A percentile compares a stretch with the other conserved stretches of the same genome.
Evolutionary conservation across 2,113 vertebrate genomes (phyloP).

Genomic region (Blennius ocellaris): DNA sequence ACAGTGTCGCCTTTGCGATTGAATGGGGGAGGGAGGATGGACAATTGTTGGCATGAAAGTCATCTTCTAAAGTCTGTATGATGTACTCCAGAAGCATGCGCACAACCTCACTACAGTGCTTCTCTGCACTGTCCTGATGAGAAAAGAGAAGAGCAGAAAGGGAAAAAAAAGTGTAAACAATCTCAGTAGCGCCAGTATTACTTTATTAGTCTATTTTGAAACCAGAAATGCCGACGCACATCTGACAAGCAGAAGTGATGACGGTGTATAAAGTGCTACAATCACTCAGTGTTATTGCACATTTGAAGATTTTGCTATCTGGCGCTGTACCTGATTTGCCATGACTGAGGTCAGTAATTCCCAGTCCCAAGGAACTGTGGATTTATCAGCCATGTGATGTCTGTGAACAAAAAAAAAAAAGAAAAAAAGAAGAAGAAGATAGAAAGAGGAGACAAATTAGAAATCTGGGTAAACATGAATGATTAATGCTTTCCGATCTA

Average conservation of each 20-base stretch:
- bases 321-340: conserved; percentile 84
- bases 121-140: conserved; percentile 50
- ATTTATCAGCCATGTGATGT: conserved; percentile 86
- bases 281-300: not conserved
- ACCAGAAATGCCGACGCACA: too few species aligned
- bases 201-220: too few species aligned
- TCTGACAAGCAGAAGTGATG: not conserved
- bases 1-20: conserved; percentile 87
- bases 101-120: conserved; percentile 65
- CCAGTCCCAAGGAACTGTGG: conserved; percentile 92
- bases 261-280: not conserved
- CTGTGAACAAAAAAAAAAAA: conserved; percentile 74
- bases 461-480: not conserved
- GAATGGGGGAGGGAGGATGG: conserved; percentile 80
- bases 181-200: too few species aligned
- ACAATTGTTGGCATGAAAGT: conserved; percentile 85
- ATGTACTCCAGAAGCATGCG: conserved; percentile 90
- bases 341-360: conserved; percentile 85
- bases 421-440: conserved; percentile 16
- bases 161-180: not conserved
- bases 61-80: conserved; percentile 92
- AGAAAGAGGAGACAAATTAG: not conserved
- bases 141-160: not conserved
- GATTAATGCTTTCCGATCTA: not conserved
- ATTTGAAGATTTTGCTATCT: conserved; percentile 8